Percentiles rank a stretch among this genome's conserved stretches.
phyloP scores from a whole-genome alignment of 2,113 vertebrate species.

The Agelaius tricolor region DNA sequence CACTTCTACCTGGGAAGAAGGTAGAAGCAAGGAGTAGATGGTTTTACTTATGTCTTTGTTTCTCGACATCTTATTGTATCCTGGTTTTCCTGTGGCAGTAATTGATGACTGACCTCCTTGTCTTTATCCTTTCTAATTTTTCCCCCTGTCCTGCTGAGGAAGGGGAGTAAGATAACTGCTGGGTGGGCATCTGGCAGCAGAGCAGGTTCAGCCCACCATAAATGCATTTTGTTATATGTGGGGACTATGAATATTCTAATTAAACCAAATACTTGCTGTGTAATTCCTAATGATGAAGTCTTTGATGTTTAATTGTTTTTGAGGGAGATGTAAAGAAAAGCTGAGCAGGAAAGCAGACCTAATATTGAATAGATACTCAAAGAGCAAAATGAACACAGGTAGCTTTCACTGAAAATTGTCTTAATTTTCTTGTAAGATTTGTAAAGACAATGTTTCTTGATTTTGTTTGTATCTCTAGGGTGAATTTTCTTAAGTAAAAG shows the following conservation, averaged over 20 bases:
- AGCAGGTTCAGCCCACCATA: neutral
- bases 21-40: neutral
- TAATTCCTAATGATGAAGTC: neutral
- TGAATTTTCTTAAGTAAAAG: neutral
- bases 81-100: neutral
- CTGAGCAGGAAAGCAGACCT: neutral
- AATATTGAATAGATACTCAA: neutral
- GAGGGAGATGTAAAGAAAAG: neutral
- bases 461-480: neutral
- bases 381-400: conserved; percentile 6
- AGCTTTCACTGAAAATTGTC: conserved; percentile 18
- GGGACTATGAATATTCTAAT: neutral
- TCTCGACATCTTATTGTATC: neutral
- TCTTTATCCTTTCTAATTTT: neutral
- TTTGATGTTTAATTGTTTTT: neutral
- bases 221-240: neutral
- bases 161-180: neutral
- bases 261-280: neutral
- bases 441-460: neutral
- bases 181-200: neutral
- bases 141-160: neutral
- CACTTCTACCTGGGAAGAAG: neutral
- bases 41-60: neutral
- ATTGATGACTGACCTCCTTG: neutral
- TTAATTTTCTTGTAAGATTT: conserved; percentile 7